Evolutionary conservation across 1,140 invertebrate species (phyloP), one percentile per base, ranked within the genome.

Genomic region (Drosophila watanabei): DNA sequence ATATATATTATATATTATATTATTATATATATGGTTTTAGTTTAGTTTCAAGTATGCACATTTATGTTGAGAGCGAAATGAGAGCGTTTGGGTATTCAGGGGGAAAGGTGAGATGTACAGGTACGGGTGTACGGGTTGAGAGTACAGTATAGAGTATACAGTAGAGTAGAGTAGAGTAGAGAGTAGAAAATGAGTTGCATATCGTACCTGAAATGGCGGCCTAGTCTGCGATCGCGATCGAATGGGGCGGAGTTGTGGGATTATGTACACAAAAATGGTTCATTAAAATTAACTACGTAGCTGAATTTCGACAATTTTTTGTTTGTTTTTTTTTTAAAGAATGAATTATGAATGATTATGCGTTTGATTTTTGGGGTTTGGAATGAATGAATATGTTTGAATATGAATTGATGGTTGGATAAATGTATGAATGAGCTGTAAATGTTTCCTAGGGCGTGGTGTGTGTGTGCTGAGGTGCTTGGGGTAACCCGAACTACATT

Each of bases 161-260:
- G 69, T 81, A 82, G 43, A 71, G 64, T 70, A 79, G 62, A 70
- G 77, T 77, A 72, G 65, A 73, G 79, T 86, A 86, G 77, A 68
- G 64, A 84, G 81, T 82, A 91, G 82, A 91, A 90, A 90, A 90
- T 90, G 87, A 90, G 56, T 89, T 90, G 82, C 79, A 80, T 92
- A 92, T 87, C 89, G 89, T 92, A 92, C 91, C 91, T 92, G 91
- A 92, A 87, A 92, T 90, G 91, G 91, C 79, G 91, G 91, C 91
- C 88, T 92, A 92, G 91, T 92, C 91, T 92, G 91, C 91, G 84
- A 85, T 92, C 79, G 73, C 80, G 81, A 69, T 69, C 75, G 73
- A 92, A 82, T 81, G 91, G 86, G 86, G 86, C 85, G 86, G 85
- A 85, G 85, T 88, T 90, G 86, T 80, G 87, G 86, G 87, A 90